A percentile compares a stretch with the other conserved stretches of the same genome.
phyloP scores from a whole-genome alignment of 2,797 vertebrate genomes.

The Tauraco hartlaubi region DNA sequence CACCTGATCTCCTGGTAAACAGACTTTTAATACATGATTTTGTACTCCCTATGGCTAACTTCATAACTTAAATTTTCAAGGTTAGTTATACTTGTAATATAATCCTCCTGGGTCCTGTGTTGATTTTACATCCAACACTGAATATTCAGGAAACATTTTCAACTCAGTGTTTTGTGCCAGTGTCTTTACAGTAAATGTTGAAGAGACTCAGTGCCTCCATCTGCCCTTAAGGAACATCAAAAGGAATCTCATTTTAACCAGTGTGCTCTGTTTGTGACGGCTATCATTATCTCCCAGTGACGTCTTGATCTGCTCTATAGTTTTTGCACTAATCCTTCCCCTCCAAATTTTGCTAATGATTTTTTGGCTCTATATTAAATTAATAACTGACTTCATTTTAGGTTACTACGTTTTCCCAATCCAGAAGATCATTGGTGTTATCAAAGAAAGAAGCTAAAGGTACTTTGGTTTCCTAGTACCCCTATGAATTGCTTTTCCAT shows the following conservation, averaged over 20 bases:
- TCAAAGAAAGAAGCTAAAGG: neutral
- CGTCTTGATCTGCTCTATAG: neutral
- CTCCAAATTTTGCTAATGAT: neutral
- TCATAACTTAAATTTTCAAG: neutral
- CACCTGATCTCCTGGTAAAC: neutral
- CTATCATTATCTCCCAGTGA: neutral
- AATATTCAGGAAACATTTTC: neutral
- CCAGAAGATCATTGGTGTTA: neutral
- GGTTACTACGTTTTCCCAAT: neutral
- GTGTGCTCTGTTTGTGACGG: neutral
- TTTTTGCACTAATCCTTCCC: neutral
- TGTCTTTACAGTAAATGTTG: neutral
- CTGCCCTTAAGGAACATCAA: neutral
- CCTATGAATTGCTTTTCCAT: neutral
- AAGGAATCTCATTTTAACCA: neutral
- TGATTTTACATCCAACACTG: neutral
- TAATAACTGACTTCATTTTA: neutral
- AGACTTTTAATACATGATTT: neutral
- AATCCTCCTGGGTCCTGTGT: neutral
- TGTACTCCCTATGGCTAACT: neutral
- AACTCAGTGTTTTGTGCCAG: neutral
- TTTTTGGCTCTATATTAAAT: neutral
- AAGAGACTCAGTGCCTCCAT: neutral
- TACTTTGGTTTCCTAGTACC: neutral
- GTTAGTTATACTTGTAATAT: neutral